A percentile compares a stretch with the other conserved stretches of the same genome.
These are phyloP conservation scores for Paramormyrops kingsleyae DNA, from an alignment of 2,113 vertebrate genomes.

Conservation along the genomic window DNA sequence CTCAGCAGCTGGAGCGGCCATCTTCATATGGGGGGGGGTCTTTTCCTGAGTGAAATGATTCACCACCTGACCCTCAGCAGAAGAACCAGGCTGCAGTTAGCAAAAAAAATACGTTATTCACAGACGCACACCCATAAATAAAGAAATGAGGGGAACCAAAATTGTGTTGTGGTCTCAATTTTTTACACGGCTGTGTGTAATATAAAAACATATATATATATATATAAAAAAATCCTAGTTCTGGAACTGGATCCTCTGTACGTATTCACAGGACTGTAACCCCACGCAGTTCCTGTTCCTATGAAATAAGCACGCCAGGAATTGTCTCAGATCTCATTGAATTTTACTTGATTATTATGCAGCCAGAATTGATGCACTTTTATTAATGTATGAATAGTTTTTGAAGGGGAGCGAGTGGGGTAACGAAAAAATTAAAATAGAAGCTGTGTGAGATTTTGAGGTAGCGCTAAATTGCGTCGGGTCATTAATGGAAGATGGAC, in stretches of 20 bases:
- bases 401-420: neutral
- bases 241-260: neutral
- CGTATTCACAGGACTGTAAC: neutral
- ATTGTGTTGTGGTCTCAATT: no score
- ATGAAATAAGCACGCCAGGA: neutral
- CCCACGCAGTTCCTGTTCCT: neutral
- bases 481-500: neutral
- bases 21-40: constrained; percentile 28
- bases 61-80: neutral
- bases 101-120: no score
- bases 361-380: neutral
- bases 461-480: neutral
- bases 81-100: no score
- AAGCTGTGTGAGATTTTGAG: neutral
- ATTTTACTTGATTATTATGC: neutral
- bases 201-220: no score
- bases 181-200: no score
- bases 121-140: no score
- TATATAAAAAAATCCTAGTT: neutral
- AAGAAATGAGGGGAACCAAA: no score
- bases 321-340: neutral
- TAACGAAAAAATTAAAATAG: neutral
- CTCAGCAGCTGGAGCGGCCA: neutral
- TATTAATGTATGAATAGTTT: neutral
- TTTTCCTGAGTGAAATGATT: constrained; percentile 27